Percentiles rank a stretch among this genome's conserved stretches.
phyloP scores from a whole-genome alignment of 2,888 invertebrate genomes.

The Glyphotaelius pellucidus region DNA sequence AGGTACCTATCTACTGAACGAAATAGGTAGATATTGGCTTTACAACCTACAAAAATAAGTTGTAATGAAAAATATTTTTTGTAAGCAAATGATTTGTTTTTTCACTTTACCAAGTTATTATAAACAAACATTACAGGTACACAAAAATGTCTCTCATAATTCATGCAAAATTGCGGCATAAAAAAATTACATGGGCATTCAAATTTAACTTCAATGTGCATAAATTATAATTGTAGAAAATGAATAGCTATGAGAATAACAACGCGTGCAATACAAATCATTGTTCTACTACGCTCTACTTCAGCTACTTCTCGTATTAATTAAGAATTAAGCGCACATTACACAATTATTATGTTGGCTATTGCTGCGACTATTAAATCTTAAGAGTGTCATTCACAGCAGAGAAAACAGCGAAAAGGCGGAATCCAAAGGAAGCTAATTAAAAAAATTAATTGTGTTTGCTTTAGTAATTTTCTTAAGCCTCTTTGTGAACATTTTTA shows the following conservation, averaged over 20 bases:
- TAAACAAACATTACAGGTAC: no score
- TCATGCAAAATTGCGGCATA: not conserved
- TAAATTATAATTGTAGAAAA: not conserved
- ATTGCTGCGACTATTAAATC: not conserved
- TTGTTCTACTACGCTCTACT: not conserved
- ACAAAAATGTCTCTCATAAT: not conserved
- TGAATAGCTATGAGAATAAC: not conserved
- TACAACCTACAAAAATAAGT: not conserved
- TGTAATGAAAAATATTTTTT: no score
- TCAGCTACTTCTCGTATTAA: not conserved
- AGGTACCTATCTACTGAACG: not conserved
- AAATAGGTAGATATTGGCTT: not conserved
- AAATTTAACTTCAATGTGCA: no score
- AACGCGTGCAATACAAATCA: not conserved
- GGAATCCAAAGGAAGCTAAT: not conserved
- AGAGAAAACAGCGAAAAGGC: not conserved
- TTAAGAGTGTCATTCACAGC: slow-evolving; percentile 2
- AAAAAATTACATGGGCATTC: no score
- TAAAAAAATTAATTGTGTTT: not conserved
- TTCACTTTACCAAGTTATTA: no score
- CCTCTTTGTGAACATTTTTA: not conserved
- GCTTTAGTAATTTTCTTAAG: not conserved
- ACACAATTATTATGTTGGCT: not conserved
- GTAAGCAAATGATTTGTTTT: no score
- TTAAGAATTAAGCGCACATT: not conserved